phyloP scores from a whole-genome alignment of 30 jellyfish, hydroid and myxozoan species.

The Pseudorhiza aurosa region DNA sequence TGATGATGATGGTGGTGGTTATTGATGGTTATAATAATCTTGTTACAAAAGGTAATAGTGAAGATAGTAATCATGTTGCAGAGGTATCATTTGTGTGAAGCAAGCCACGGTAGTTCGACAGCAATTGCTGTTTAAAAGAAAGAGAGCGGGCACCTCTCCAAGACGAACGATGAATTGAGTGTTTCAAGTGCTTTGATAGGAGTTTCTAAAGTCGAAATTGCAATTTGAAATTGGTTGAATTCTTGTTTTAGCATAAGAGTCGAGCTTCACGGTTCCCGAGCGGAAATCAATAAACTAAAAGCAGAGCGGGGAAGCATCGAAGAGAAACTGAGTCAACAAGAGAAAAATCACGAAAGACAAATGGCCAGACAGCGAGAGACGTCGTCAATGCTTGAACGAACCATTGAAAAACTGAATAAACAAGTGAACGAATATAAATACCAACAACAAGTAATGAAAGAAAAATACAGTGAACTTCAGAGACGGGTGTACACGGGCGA shows the following conservation, averaged over 20 bases:
- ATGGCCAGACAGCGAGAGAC: slow-evolving; percentile 65
- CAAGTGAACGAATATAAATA: slow-evolving; percentile 51
- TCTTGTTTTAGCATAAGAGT: slow-evolving; percentile 70
- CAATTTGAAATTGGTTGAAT: too few species aligned
- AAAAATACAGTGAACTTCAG: slow-evolving; percentile 31
- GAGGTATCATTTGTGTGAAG: too few species aligned
- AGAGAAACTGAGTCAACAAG: slow-evolving; percentile 74
- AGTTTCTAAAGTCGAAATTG: too few species aligned
- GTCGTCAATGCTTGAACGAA: slow-evolving; percentile 73
- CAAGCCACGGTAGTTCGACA: too few species aligned
- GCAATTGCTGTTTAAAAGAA: not conserved
- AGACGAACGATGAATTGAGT: too few species aligned
- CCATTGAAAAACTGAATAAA: slow-evolving; percentile 64
- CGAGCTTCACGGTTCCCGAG: slow-evolving; percentile 75
- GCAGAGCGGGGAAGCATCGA: slow-evolving; percentile 73
- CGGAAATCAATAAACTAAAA: slow-evolving; percentile 60
- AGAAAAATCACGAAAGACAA: slow-evolving; percentile 77
- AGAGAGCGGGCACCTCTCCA: too few species aligned
- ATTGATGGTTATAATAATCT: too few species aligned
- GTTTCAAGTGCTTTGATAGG: too few species aligned
- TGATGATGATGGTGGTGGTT: too few species aligned
- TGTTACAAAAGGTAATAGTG: too few species aligned
- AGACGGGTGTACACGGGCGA: slow-evolving; percentile 2
- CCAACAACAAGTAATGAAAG: slow-evolving; percentile 40
- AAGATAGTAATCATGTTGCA: too few species aligned